These are phyloP conservation scores for Streptopelia turtur DNA, from an alignment of 2,797 vertebrate species.

Conservation along the genomic window DNA sequence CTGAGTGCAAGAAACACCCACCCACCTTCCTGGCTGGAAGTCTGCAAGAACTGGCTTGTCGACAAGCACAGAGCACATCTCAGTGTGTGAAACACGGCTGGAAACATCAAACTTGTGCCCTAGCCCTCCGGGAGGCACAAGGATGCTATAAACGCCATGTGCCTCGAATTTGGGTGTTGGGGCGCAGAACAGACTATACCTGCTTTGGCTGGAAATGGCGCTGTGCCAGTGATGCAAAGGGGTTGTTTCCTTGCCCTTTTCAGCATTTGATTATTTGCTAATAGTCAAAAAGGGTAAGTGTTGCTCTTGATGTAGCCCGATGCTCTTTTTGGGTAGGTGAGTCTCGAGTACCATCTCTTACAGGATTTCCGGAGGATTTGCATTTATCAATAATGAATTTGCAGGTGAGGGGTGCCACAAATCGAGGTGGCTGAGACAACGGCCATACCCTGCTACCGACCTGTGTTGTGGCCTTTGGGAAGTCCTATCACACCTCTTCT, in stretches of 20 bases:
- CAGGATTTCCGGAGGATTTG: not conserved
- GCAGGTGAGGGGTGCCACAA: not conserved
- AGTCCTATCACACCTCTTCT: not conserved
- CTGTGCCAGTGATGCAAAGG: no score
- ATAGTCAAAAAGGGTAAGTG: not conserved
- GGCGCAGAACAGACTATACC: not conserved
- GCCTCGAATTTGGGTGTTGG: not conserved
- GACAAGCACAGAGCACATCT: not conserved
- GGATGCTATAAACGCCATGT: not conserved
- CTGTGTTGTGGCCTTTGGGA: not conserved
- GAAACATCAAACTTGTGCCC: not conserved
- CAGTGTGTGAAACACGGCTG: not conserved
- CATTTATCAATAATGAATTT: not conserved
- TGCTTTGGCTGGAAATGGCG: not conserved
- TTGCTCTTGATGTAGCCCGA: rapidly evolving
- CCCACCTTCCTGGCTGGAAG: not conserved
- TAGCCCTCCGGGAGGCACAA: not conserved
- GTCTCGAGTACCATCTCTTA: not conserved
- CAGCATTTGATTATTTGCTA: not conserved
- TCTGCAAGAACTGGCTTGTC: not conserved
- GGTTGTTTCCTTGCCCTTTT: not conserved
- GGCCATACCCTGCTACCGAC: not conserved
- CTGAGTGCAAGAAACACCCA: not conserved
- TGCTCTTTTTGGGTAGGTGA: not conserved
- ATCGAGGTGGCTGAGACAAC: not conserved